These are phyloP conservation scores for Bucorvus abyssinicus DNA, from an alignment of 2,797 vertebrate species.

Conservation along the genomic window DNA sequence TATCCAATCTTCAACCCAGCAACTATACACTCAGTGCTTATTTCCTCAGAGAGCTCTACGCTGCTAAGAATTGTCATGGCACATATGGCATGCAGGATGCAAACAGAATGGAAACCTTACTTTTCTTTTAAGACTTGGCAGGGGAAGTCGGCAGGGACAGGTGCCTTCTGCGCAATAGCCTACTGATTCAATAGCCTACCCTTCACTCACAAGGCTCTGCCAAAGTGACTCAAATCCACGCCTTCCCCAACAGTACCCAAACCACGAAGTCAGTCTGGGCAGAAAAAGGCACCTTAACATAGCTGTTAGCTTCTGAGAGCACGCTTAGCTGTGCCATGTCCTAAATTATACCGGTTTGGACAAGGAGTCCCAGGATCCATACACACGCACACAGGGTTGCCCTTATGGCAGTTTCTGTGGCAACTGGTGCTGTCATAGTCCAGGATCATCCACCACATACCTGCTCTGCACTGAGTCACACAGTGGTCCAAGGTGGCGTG, in stretches of 20 bases:
- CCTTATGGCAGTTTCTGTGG: background rate
- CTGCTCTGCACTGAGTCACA: background rate
- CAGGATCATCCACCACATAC: background rate
- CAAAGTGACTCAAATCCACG: background rate
- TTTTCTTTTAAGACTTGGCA: background rate
- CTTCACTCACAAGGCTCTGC: background rate
- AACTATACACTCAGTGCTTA: background rate
- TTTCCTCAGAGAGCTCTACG: background rate
- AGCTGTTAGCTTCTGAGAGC: background rate
- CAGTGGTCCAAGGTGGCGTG: accelerated
- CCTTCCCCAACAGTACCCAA: background rate
- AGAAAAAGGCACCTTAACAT: background rate
- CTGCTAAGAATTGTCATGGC: background rate
- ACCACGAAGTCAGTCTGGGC: background rate
- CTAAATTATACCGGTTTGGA: background rate
- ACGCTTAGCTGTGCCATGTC: background rate
- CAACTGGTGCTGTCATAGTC: background rate
- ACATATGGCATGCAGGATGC: background rate
- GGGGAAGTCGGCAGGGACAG: background rate
- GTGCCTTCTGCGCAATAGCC: background rate
- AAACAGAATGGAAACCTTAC: background rate
- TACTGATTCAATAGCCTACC: background rate
- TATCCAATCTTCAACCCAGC: background rate
- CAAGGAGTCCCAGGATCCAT: background rate
- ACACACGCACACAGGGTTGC: background rate